Conservation (phyloP, 1,140 invertebrate genomes). For the Drosophila setifemur region DNA sequence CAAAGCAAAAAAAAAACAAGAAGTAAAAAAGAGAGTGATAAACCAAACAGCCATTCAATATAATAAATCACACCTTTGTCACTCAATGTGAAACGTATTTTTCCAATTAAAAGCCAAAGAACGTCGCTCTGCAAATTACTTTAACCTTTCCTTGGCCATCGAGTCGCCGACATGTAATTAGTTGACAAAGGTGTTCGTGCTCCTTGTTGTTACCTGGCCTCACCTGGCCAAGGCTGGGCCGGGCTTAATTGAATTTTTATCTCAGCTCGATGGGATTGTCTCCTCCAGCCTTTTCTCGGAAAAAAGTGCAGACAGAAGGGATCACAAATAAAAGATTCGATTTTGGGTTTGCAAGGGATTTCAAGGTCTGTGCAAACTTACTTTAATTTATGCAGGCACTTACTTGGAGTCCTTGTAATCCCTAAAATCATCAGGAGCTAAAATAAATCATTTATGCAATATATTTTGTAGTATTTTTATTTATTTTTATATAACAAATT, state of each 20-base stretch:
- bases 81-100: slow-evolving; percentile 58
- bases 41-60: slow-evolving; percentile 59
- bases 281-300: neutral
- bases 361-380: neutral
- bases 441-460: too few relatives aligned
- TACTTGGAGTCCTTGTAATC: too few relatives aligned
- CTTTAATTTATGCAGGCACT: neutral
- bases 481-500: too few relatives aligned
- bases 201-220: slow-evolving; percentile 1
- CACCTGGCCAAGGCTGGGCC: too few relatives aligned
- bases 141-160: slow-evolving; percentile 59
- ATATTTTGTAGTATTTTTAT: too few relatives aligned
- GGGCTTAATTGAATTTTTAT: slow-evolving; percentile 75
- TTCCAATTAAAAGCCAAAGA: slow-evolving; percentile 65
- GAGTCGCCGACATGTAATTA: slow-evolving; percentile 60
- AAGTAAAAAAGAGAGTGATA: neutral
- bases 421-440: too few relatives aligned
- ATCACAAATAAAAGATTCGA: neutral
- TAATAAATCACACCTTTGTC: slow-evolving; percentile 77
- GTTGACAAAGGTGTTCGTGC: slow-evolving; percentile 68
- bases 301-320: neutral
- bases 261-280: slow-evolving; percentile 31
- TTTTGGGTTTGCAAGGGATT: too few relatives aligned
- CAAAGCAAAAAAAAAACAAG: neutral
- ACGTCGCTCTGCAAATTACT: slow-evolving; percentile 52